Conservation (phyloP, 2,113 vertebrate genomes). For the Cryptotis parvus region DNA sequence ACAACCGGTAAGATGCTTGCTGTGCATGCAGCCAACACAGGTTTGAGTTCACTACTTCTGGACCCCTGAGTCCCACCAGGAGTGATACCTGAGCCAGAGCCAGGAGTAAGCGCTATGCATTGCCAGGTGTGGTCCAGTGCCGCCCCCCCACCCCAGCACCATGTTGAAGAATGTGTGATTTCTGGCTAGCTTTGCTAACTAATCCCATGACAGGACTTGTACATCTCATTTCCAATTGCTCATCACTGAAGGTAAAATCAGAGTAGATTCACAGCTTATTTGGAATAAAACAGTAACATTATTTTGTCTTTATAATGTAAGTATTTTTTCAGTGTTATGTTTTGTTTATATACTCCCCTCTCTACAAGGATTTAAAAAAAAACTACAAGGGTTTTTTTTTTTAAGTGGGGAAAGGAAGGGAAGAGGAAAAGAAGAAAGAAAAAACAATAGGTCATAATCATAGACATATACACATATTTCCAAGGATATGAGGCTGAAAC, state of each 20-base stretch:
- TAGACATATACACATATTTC: neutral
- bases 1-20: too few relatives aligned
- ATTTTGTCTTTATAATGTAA: slow-evolving; percentile 34
- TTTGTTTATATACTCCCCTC: neutral
- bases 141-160: too few relatives aligned
- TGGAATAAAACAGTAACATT: neutral
- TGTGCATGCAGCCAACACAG: too few relatives aligned
- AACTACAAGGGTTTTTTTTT: neutral
- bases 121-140: too few relatives aligned
- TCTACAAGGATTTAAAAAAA: too few relatives aligned
- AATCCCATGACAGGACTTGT: neutral
- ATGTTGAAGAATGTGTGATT: neutral
- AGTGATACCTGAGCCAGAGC: too few relatives aligned
- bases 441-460: too few relatives aligned
- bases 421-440: neutral
- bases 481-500: slow-evolving; percentile 26
- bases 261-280: neutral
- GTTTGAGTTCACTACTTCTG: too few relatives aligned
- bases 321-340: neutral
- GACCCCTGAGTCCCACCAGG: too few relatives aligned
- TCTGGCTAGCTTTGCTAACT: slow-evolving; percentile 18
- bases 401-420: too few relatives aligned
- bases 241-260: slow-evolving; percentile 35
- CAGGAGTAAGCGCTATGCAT: too few relatives aligned
- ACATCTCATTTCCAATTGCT: neutral